A percentile compares a stretch with the other conserved stretches of the same genome.
Conservation (phyloP, 1,140 invertebrate genomes). For the Drosophila mauritiana region DNA sequence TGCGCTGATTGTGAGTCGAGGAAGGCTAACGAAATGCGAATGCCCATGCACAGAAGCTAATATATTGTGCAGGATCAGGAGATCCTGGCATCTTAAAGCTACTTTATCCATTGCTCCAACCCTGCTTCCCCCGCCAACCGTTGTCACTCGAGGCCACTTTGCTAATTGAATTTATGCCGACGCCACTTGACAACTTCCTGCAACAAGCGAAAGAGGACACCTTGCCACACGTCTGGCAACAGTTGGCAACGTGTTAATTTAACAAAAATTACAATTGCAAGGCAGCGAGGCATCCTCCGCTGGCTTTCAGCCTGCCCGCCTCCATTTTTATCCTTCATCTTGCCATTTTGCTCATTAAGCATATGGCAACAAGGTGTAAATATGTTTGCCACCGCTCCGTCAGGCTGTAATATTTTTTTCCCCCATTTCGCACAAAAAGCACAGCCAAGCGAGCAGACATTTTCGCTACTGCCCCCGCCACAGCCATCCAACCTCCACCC, state of each 20-base stretch:
- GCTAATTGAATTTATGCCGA: conserved; percentile 80
- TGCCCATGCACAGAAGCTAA: conserved; percentile 36
- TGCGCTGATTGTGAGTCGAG: conserved; percentile 72
- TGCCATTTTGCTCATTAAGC: conserved; percentile 71
- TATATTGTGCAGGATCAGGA: conserved; percentile 11
- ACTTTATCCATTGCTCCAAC: not conserved
- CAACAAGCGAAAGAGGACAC: conserved; percentile 21
- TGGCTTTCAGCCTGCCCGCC: not conserved
- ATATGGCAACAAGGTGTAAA: conserved; percentile 79
- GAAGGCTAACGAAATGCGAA: conserved; percentile 74
- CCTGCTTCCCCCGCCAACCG: not conserved
- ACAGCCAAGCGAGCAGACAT: conserved; percentile 19
- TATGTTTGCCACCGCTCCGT: conserved; percentile 48
- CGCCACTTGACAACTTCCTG: conserved; percentile 72
- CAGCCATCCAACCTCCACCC: not conserved
- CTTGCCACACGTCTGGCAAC: conserved; percentile 47
- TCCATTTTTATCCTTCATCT: conserved; percentile 31
- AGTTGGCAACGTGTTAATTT: conserved; percentile 77
- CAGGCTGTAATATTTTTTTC: conserved; percentile 50
- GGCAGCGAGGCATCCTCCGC: conserved; percentile 13
- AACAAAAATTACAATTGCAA: conserved; percentile 64
- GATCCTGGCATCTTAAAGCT: conserved; percentile 23
- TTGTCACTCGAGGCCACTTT: conserved; percentile 63
- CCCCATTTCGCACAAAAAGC: conserved; percentile 49
- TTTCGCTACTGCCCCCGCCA: not conserved